Evolutionary conservation across 2,113 vertebrate species (phyloP).

Genomic region (Arothron firmamentum): DNA sequence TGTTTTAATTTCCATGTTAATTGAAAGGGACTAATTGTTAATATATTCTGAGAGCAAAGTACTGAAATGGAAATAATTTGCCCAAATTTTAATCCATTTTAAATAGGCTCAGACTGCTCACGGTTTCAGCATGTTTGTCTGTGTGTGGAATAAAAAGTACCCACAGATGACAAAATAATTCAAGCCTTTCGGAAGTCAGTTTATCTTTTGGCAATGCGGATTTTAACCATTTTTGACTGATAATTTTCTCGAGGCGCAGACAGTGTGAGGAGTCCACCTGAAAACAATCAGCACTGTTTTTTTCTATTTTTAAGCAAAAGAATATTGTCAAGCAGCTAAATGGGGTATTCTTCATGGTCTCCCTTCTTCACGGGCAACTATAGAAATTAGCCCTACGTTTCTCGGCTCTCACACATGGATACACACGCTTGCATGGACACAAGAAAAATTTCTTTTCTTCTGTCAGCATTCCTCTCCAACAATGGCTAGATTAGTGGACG

Average conservation of each 20-base stretch:
- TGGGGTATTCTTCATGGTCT: constrained; percentile 94
- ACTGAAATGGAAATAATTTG: constrained; percentile 67
- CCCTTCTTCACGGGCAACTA: constrained; percentile 95
- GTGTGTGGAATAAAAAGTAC: constrained; percentile 39
- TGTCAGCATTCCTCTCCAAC: constrained; percentile 99
- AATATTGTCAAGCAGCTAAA: constrained; percentile 86
- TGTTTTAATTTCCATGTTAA: constrained; percentile 97
- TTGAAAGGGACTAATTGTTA: constrained; percentile 96
- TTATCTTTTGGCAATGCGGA: constrained; percentile 33
- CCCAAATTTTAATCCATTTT: constrained; percentile 69
- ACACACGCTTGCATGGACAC: constrained; percentile 99
- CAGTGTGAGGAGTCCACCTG: constrained; percentile 64
- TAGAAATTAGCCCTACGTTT: constrained; percentile 99
- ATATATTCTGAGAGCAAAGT: constrained; percentile 75
- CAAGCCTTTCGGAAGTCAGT: constrained; percentile 29
- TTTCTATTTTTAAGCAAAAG: constrained; percentile 73
- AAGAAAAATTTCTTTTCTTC: constrained; percentile 99
- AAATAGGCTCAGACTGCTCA: constrained; percentile 42
- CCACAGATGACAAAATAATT: constrained; percentile 40
- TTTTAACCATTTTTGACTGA: constrained; percentile 30
- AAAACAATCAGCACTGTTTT: constrained; percentile 75
- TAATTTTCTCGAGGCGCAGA: constrained; percentile 36
- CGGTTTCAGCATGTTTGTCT: constrained; percentile 36
- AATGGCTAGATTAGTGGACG: constrained; percentile 99
- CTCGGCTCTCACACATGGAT: constrained; percentile 99